Evolutionary conservation across 1,140 invertebrate species (phyloP).

Genomic region (Zaprionus taronus): DNA sequence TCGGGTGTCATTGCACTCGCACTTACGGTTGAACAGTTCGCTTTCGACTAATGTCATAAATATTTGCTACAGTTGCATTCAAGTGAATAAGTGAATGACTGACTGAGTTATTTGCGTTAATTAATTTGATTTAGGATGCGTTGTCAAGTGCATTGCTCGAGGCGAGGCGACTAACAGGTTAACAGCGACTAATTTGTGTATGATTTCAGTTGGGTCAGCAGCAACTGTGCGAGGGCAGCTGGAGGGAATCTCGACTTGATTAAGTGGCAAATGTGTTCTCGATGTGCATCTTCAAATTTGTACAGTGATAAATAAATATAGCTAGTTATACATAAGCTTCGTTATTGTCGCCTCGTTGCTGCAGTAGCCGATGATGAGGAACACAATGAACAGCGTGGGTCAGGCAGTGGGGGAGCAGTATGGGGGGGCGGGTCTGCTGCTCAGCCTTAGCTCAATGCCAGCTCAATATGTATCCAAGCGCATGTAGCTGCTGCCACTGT

Average conservation of each 20-base stretch:
- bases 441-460: slow-evolving; percentile 61
- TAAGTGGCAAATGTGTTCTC: neutral
- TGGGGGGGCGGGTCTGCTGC: slow-evolving; percentile 6
- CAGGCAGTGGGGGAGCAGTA: neutral
- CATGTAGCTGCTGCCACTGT: slow-evolving; percentile 31
- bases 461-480: slow-evolving; percentile 63
- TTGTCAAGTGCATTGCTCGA: slow-evolving; percentile 9
- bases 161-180: slow-evolving; percentile 10
- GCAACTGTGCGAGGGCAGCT: neutral
- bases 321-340: slow-evolving; percentile 65
- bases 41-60: slow-evolving; percentile 49
- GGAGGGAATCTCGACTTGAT: neutral
- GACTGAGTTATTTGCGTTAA: slow-evolving; percentile 52
- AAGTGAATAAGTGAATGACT: slow-evolving; percentile 23
- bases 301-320: slow-evolving; percentile 33
- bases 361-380: slow-evolving; percentile 71
- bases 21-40: slow-evolving; percentile 20
- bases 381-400: slow-evolving; percentile 32
- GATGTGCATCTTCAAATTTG: slow-evolving; percentile 45
- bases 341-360: slow-evolving; percentile 68
- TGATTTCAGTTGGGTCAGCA: neutral
- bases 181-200: slow-evolving; percentile 19
- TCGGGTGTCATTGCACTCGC: slow-evolving; percentile 37
- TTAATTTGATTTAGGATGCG: slow-evolving; percentile 52
- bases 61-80: slow-evolving; percentile 32